Conservation (phyloP, 2,113 vertebrate genomes). For the Arvicanthis niloticus region DNA sequence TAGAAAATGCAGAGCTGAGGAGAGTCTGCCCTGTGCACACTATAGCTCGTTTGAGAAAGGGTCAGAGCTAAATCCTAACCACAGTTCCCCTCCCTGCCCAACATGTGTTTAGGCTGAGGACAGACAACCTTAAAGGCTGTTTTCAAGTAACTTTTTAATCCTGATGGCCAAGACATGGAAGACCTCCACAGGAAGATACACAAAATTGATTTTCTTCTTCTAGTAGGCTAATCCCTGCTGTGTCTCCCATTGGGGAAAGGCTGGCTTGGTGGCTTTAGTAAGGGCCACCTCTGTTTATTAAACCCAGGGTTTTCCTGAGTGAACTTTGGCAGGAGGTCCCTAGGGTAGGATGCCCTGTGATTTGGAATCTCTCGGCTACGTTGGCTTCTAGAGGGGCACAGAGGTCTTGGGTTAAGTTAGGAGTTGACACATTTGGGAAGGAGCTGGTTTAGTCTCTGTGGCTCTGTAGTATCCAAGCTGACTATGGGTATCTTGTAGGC, state of each 20-base stretch:
- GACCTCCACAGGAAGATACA: not conserved
- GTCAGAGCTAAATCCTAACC: not conserved
- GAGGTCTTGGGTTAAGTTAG: not conserved
- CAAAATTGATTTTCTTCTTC: not conserved
- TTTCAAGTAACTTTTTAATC: not conserved
- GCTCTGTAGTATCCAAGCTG: not conserved
- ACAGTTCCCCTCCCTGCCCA: not conserved
- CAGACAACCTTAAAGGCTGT: not conserved
- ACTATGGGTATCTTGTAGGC: not conserved
- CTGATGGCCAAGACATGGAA: not conserved
- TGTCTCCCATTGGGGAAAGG: not conserved
- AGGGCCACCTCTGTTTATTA: not conserved
- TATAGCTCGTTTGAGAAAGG: not conserved
- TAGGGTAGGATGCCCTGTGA: not conserved
- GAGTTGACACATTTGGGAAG: not conserved
- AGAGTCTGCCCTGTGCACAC: not conserved
- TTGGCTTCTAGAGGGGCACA: not conserved
- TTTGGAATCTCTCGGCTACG: not conserved
- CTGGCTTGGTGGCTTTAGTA: not conserved
- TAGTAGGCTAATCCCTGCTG: not conserved
- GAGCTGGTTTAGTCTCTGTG: accelerated
- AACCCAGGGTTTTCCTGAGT: not conserved
- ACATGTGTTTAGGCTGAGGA: not conserved
- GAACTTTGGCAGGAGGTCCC: not conserved
- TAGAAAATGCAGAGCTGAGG: not conserved